A percentile compares a stretch with the other conserved stretches of the same genome.
Conservation (phyloP, 2,888 invertebrate species). For the Orchestes rusci region DNA sequence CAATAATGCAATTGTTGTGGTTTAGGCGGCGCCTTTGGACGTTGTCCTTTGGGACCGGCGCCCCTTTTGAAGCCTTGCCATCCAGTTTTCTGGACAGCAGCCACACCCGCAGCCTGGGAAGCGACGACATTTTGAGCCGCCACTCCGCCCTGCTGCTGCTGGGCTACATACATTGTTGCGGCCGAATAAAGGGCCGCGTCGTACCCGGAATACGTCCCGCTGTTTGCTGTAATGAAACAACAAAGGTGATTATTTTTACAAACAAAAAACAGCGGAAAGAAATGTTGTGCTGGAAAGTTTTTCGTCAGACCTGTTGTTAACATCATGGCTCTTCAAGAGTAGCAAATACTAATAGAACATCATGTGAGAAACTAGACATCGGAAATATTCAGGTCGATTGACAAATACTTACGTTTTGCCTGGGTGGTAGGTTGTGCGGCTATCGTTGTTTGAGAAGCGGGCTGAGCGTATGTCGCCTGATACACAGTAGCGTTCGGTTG, state of each 20-base stretch:
- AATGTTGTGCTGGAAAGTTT: no score
- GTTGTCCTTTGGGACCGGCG: slow-evolving; percentile 49
- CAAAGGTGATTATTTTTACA: no score
- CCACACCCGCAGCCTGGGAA: slow-evolving; percentile 39
- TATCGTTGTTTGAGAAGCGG: slow-evolving; percentile 51
- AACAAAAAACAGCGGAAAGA: no score
- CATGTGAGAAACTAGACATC: neutral
- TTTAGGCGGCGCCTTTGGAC: slow-evolving; percentile 76
- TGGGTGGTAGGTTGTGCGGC: slow-evolving; percentile 49
- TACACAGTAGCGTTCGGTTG: slow-evolving; percentile 47
- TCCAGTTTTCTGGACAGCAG: slow-evolving; percentile 49
- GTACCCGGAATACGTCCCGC: slow-evolving; percentile 76
- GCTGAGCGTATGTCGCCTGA: slow-evolving; percentile 47
- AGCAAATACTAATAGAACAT: slow-evolving; percentile 8
- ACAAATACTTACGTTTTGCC: slow-evolving; percentile 51
- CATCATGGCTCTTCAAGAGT: slow-evolving; percentile 8
- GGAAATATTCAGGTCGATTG: neutral
- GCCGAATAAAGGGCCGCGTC: slow-evolving; percentile 94
- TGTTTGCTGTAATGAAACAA: slow-evolving; percentile 30
- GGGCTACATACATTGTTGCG: slow-evolving; percentile 90
- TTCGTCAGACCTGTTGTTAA: slow-evolving; percentile 1
- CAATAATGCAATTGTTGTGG: slow-evolving; percentile 95
- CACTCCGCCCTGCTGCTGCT: slow-evolving; percentile 50
- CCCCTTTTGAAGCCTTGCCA: slow-evolving; percentile 58
- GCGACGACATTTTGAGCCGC: slow-evolving; percentile 29